phyloP scores from a whole-genome alignment of 2,888 invertebrate species.

The Drosophila robusta region DNA sequence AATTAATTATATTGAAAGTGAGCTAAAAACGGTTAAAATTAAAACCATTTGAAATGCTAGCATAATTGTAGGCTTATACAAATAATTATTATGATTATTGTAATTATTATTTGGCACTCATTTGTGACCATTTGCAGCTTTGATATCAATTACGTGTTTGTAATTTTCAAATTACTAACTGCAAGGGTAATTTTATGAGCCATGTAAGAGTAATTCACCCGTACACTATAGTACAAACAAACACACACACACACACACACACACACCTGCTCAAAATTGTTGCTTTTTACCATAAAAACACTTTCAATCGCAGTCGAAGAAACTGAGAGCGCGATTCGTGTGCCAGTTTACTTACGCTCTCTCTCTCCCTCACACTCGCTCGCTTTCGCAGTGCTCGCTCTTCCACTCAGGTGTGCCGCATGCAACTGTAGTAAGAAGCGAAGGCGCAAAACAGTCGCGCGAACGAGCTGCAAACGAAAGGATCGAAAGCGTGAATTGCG shows the following conservation, averaged over 20 bases:
- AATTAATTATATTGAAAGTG: not conserved
- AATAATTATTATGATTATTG: not conserved
- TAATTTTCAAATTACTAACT: conserved; percentile 34
- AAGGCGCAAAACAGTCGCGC: conserved; percentile 68
- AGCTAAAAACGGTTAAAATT: not conserved
- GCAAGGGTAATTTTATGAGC: conserved; percentile 40
- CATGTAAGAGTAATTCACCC: conserved; percentile 25
- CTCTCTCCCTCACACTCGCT: conserved; percentile 1
- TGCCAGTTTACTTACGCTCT: conserved; percentile 21
- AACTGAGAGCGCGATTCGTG: conserved; percentile 39
- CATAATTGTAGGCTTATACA: conserved; percentile 6
- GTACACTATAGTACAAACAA: conserved; percentile 7
- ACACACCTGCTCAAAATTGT: conserved; percentile 51
- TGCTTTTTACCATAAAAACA: conserved; percentile 58
- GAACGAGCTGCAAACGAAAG: conserved; percentile 73
- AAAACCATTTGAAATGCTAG: not conserved
- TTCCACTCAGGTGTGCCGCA: conserved; percentile 43
- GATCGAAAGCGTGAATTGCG: conserved; percentile 54
- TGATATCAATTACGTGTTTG: conserved; percentile 33
- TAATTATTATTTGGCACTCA: not conserved
- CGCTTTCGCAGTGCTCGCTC: not conserved
- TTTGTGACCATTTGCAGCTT: not conserved
- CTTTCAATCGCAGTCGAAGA: conserved; percentile 54
- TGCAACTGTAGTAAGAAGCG: conserved; percentile 29
- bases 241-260: conserved; percentile 18